Evolutionary conservation across 2,797 vertebrate species (phyloP).

Genomic region (Petrocephalus schoutedeni): DNA sequence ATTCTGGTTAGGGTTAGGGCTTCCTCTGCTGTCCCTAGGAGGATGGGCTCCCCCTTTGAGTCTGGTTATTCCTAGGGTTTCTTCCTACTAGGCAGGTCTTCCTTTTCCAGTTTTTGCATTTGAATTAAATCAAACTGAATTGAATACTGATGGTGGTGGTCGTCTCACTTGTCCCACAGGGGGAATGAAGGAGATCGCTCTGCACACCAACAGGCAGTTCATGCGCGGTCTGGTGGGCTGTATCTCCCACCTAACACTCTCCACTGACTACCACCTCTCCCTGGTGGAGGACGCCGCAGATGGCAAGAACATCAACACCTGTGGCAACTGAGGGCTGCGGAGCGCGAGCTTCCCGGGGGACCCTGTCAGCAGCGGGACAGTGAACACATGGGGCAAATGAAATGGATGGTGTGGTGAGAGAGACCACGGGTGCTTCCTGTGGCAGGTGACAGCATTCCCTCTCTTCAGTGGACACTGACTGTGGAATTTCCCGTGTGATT

Average conservation of each 20-base stretch:
- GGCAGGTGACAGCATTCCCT: neutral
- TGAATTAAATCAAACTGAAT: neutral
- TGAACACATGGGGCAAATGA: neutral
- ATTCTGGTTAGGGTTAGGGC: too few species aligned
- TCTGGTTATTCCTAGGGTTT: too few species aligned
- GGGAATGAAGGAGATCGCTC: slow-evolving; percentile 90
- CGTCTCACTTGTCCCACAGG: slow-evolving; percentile 58
- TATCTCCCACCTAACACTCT: slow-evolving; percentile 90
- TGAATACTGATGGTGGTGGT: neutral
- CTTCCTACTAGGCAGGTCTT: too few species aligned
- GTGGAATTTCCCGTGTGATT: neutral
- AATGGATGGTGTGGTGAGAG: neutral
- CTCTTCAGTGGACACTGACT: slow-evolving; percentile 13
- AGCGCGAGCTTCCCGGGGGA: slow-evolving; percentile 10
- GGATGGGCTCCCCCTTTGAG: too few species aligned
- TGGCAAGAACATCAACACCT: slow-evolving; percentile 96
- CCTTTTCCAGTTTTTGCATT: neutral
- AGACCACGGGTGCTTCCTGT: neutral
- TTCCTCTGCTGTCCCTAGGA: too few species aligned
- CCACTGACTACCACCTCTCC: slow-evolving; percentile 85
- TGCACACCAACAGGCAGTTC: slow-evolving; percentile 87
- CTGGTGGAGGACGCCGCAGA: slow-evolving; percentile 85
- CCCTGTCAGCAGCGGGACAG: neutral
- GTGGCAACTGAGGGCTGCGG: slow-evolving; percentile 70
- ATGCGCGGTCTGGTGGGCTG: slow-evolving; percentile 85